These are phyloP conservation scores for Chunga burmeisteri DNA, from an alignment of 2,113 vertebrate genomes.

Conservation along the genomic window DNA sequence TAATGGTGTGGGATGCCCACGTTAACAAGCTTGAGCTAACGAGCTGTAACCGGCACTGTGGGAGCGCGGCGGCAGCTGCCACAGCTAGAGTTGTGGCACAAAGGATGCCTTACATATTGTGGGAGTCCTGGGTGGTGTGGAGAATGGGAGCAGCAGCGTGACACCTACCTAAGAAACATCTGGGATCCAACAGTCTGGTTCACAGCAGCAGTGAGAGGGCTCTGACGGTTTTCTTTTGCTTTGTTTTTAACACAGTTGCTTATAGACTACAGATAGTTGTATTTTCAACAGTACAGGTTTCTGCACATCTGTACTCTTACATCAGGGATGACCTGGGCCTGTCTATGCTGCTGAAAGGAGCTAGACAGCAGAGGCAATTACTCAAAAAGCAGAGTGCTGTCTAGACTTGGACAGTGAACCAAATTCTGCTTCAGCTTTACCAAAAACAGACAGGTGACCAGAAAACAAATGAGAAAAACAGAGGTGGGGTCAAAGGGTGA, in stretches of 20 bases:
- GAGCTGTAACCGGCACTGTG: not conserved
- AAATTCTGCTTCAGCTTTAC: not conserved
- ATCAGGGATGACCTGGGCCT: not conserved
- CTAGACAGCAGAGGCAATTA: not conserved
- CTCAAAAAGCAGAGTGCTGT: not conserved
- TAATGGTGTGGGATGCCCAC: not conserved
- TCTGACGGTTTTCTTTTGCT: not conserved
- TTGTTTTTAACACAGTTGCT: not conserved
- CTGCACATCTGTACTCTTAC: not conserved
- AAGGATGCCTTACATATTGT: not conserved
- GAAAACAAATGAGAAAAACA: not conserved
- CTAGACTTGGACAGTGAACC: not conserved
- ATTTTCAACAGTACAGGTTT: not conserved
- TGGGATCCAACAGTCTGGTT: not conserved
- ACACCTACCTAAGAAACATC: not conserved
- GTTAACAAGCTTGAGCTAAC: not conserved
- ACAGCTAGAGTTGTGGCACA: not conserved
- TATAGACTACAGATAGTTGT: not conserved
- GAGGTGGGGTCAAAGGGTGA: not conserved
- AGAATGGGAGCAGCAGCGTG: not conserved
- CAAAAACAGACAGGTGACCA: not conserved
- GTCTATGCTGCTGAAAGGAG: not conserved
- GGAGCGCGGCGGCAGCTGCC: fast-evolving
- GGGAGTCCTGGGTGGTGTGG: not conserved
- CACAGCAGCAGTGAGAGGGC: not conserved